Conservation (phyloP, 2,888 invertebrate species). For the Macroteleia sp. region DNA sequence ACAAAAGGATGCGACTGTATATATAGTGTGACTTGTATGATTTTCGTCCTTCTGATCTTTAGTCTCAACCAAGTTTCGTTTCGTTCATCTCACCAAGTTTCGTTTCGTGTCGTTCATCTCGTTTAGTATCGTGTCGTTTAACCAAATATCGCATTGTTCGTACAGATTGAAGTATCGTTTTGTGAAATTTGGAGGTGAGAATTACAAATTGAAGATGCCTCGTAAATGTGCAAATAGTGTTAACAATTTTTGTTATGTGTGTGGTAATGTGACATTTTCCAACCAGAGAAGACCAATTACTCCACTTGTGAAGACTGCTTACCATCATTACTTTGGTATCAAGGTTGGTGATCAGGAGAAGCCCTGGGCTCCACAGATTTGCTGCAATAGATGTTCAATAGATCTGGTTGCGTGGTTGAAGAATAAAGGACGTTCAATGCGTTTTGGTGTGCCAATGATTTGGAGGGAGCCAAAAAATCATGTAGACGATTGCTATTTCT, state of each 20-base stretch:
- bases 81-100: too few relatives aligned
- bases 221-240: not conserved
- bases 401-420: conserved; percentile 3
- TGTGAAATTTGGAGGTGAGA: too few relatives aligned
- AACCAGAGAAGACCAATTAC: not conserved
- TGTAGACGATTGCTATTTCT: conserved; percentile 75
- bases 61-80: too few relatives aligned
- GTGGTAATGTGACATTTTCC: not conserved
- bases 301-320: not conserved
- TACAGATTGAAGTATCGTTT: too few relatives aligned
- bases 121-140: too few relatives aligned
- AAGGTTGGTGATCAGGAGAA: conserved; percentile 13
- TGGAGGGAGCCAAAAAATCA: conserved; percentile 74
- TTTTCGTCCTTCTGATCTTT: too few relatives aligned
- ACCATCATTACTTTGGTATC: not conserved
- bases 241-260: not conserved
- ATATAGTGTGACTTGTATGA: too few relatives aligned
- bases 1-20: too few relatives aligned
- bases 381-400: conserved; percentile 2
- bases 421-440: conserved; percentile 38
- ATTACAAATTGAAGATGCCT: too few relatives aligned
- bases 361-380: conserved; percentile 18
- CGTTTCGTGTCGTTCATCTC: too few relatives aligned
- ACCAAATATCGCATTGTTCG: too few relatives aligned
- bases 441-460: conserved; percentile 71